Conservation (phyloP, 2,888 invertebrate species). For the Abrostola tripartita region DNA sequence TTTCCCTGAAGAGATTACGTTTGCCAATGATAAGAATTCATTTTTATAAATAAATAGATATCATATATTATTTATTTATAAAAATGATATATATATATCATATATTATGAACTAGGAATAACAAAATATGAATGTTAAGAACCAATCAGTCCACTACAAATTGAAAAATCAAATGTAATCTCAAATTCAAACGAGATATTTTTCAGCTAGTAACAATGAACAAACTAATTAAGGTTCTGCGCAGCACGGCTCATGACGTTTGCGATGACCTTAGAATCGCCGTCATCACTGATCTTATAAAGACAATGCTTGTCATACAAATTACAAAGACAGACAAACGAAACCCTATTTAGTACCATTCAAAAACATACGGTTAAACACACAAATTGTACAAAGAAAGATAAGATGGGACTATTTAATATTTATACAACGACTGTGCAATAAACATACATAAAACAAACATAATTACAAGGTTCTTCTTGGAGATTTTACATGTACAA, state of each 20-base stretch:
- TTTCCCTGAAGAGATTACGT: no score
- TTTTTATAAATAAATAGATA: no score
- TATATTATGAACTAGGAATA: no score
- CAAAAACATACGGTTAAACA: constrained; percentile 29
- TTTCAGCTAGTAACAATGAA: constrained; percentile 30
- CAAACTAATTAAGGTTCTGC: constrained; percentile 42
- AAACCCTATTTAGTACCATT: constrained; percentile 40
- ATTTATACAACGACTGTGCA: constrained; percentile 34
- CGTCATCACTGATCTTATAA: constrained; percentile 79
- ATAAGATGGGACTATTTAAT: constrained; percentile 44
- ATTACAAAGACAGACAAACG: constrained; percentile 34
- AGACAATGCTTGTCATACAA: constrained; percentile 55
- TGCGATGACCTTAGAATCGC: constrained; percentile 66
- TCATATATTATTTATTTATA: no score
- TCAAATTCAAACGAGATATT: constrained; percentile 19
- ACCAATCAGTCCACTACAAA: no score
- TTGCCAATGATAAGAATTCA: no score
- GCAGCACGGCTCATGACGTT: constrained; percentile 36
- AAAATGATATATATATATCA: no score
- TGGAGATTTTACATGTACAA: constrained; percentile 40
- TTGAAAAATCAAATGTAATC: no score
- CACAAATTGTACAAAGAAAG: constrained; percentile 39
- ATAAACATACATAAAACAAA: constrained; percentile 38
- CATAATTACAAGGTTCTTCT: constrained; percentile 38
- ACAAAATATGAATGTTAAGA: no score